Percentiles rank a stretch among this genome's conserved stretches.
phyloP scores from a whole-genome alignment of 1,140 invertebrate genomes.

The Triops longicaudatus region DNA sequence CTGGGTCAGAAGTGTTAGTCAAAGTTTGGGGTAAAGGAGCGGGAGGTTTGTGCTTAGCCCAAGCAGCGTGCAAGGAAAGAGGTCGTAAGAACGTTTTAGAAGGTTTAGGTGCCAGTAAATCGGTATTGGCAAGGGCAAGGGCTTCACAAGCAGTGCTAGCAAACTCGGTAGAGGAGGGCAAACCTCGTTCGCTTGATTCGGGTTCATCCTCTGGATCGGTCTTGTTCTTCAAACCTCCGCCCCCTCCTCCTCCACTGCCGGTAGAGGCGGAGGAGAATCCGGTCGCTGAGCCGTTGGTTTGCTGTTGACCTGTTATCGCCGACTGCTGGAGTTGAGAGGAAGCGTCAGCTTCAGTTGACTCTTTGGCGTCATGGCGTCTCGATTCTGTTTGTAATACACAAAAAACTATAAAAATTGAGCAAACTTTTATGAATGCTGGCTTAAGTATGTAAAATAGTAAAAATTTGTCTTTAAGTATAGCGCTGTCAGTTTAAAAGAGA shows the following conservation, averaged over 20 bases:
- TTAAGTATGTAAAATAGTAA: no score
- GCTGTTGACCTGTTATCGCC: slow-evolving; percentile 4
- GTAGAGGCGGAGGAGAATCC: no score
- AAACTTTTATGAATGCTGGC: no score
- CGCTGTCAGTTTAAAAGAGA: no score
- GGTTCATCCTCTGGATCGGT: neutral
- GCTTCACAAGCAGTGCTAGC: slow-evolving; percentile 16
- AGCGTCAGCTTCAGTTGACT: slow-evolving; percentile 16
- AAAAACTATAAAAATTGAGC: neutral
- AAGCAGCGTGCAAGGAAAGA: slow-evolving; percentile 25
- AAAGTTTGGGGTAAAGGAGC: slow-evolving; percentile 23
- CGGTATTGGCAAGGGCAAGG: slow-evolving; percentile 6
- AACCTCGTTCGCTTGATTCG: neutral
- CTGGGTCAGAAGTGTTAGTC: neutral
- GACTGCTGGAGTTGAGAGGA: slow-evolving; percentile 2
- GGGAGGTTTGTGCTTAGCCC: neutral
- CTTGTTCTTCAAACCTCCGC: neutral
- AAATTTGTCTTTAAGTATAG: no score
- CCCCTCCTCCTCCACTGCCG: neutral
- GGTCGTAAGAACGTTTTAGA: slow-evolving; percentile 19
- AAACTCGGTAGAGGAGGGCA: neutral
- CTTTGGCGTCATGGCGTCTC: slow-evolving; percentile 21
- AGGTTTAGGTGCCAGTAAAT: neutral
- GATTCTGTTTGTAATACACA: slow-evolving; percentile 14
- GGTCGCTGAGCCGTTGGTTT: neutral